Conservation (phyloP, 2,888 invertebrate species). For the Micropterix aruncella region DNA sequence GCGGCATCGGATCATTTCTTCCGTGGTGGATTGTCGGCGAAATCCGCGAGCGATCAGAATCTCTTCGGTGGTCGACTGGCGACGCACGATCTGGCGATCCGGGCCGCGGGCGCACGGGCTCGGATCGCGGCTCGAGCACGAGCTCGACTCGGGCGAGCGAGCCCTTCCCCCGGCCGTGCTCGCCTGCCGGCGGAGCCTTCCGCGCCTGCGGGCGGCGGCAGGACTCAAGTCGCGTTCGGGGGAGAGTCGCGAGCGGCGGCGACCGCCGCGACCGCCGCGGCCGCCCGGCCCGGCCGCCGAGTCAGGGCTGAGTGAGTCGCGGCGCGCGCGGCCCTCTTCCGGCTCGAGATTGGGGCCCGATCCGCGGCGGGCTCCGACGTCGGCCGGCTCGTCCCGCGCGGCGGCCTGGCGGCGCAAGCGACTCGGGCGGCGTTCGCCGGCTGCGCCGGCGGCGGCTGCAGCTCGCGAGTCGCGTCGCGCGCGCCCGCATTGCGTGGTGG, state of each 20-base stretch:
- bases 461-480: constrained; percentile 52
- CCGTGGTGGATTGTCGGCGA: constrained; percentile 78
- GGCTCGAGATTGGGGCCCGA: constrained; percentile 78
- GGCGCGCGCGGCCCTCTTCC: constrained; percentile 63
- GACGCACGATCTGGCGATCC: constrained; percentile 60
- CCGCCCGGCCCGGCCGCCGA: constrained; percentile 62
- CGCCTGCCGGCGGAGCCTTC: constrained; percentile 62
- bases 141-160: constrained; percentile 57
- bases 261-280: constrained; percentile 24
- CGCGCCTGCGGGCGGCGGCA: constrained; percentile 50
- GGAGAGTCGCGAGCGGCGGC: constrained; percentile 65
- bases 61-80: constrained; percentile 86
- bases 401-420: constrained; percentile 77
- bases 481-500: constrained; percentile 69
- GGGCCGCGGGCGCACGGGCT: constrained; percentile 57
- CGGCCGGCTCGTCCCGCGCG: constrained; percentile 73
- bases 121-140: constrained; percentile 71
- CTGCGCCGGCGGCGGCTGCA: constrained; percentile 53
- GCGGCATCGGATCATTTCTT: constrained; percentile 84
- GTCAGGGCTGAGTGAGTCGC: constrained; percentile 83
- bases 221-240: constrained; percentile 75
- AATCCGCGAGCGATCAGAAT: constrained; percentile 83
- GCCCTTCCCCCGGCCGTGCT: constrained; percentile 52
- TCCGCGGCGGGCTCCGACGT: constrained; percentile 60
- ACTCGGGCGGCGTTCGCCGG: constrained; percentile 53